These are phyloP conservation scores for Gila robusta DNA, from an alignment of 2,797 vertebrate genomes.

Conservation along the genomic window DNA sequence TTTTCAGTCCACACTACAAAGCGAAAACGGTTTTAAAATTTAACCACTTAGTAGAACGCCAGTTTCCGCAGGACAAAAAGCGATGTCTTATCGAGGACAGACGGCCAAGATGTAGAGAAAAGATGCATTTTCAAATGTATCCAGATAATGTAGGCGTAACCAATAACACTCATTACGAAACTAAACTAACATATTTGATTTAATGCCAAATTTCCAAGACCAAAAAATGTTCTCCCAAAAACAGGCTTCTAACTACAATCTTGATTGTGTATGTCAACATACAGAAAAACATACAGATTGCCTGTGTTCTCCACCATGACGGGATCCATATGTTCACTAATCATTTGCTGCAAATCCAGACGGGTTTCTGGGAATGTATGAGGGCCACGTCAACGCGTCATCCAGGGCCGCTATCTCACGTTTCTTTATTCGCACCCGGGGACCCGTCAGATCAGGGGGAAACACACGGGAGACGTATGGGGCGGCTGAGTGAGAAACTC, in stretches of 20 bases:
- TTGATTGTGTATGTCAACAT: background rate
- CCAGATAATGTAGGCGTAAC: background rate
- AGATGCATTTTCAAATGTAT: background rate
- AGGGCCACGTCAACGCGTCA: slow-evolving; percentile 5
- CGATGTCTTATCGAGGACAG: background rate
- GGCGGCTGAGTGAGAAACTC: slow-evolving; percentile 14
- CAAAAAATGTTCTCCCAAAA: background rate
- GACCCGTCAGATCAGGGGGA: background rate
- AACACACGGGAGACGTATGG: slow-evolving; percentile 9
- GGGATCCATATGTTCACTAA: slow-evolving; percentile 1
- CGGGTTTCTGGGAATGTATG: slow-evolving; percentile 23
- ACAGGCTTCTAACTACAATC: background rate
- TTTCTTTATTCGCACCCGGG: slow-evolving; percentile 26
- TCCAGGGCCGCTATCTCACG: background rate
- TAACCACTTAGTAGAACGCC: background rate
- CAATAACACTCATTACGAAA: background rate
- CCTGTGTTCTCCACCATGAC: background rate
- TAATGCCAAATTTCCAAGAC: background rate
- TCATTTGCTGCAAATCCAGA: background rate
- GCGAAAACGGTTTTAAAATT: too few relatives aligned
- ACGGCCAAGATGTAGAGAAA: too few relatives aligned
- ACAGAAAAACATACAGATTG: background rate
- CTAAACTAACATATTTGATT: background rate
- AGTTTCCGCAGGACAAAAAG: background rate
- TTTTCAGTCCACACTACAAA: background rate